phyloP scores from a whole-genome alignment of 1,140 invertebrate genomes.

The Drosophila setifemur region DNA sequence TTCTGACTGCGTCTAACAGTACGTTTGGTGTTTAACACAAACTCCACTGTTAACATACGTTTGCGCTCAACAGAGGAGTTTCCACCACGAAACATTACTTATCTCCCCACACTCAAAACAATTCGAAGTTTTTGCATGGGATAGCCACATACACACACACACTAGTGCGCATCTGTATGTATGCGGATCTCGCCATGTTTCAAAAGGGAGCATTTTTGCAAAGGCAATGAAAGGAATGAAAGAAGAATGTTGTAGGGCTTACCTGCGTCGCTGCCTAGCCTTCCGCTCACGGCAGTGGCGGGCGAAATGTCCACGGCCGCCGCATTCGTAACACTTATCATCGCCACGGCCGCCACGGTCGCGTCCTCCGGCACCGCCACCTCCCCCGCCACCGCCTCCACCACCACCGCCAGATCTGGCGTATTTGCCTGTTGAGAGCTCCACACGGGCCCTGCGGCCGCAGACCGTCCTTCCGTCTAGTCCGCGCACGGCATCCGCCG shows the following conservation, averaged over 20 bases:
- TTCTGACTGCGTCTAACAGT: not conserved
- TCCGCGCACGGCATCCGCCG: slow-evolving; percentile 93
- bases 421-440: slow-evolving; percentile 93
- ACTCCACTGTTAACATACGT: not conserved
- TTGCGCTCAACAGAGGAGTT: not conserved
- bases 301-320: slow-evolving; percentile 95
- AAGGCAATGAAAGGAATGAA: slow-evolving; percentile 57
- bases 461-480: slow-evolving; percentile 91
- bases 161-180: slow-evolving; percentile 16
- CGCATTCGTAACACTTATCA: slow-evolving; percentile 94
- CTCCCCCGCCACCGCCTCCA: slow-evolving; percentile 81
- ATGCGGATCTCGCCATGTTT: slow-evolving; percentile 46
- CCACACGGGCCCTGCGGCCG: slow-evolving; percentile 94
- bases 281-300: slow-evolving; percentile 88
- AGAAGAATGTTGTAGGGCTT: slow-evolving; percentile 42
- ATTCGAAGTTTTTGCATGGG: slow-evolving; percentile 51
- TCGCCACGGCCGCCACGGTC: slow-evolving; percentile 84
- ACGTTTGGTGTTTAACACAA: not conserved
- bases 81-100: slow-evolving; percentile 13
- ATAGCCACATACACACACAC: slow-evolving; percentile 3
- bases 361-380: slow-evolving; percentile 84
- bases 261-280: slow-evolving; percentile 70
- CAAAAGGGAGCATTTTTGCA: slow-evolving; percentile 16
- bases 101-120: slow-evolving; percentile 47
- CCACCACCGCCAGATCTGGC: slow-evolving; percentile 85